Conservation (phyloP, 2,888 invertebrate genomes). For the Azorinus chamasolen region DNA sequence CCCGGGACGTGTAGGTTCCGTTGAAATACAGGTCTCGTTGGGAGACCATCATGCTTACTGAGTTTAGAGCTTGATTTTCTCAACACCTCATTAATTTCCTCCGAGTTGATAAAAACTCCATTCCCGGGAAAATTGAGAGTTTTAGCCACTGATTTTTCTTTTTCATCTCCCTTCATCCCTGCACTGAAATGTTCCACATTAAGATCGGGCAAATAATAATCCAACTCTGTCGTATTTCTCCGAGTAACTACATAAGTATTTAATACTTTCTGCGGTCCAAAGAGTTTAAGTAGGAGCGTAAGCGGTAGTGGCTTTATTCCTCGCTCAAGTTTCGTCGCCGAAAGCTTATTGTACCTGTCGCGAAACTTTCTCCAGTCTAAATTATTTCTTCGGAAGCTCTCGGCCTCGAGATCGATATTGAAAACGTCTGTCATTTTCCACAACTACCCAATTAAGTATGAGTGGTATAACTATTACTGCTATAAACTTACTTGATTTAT, state of each 20-base stretch:
- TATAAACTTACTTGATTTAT: slow-evolving; percentile 40
- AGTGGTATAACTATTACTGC: slow-evolving; percentile 22
- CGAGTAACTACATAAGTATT: slow-evolving; percentile 53
- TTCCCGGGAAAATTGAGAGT: slow-evolving; percentile 53
- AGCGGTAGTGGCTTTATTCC: slow-evolving; percentile 67
- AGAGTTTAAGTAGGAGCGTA: slow-evolving; percentile 54
- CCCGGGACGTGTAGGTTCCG: slow-evolving; percentile 62
- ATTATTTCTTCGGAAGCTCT: slow-evolving; percentile 57
- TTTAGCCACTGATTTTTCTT: slow-evolving; percentile 40
- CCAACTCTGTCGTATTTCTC: slow-evolving; percentile 33
- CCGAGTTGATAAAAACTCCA: slow-evolving; percentile 29
- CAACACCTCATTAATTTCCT: slow-evolving; percentile 5
- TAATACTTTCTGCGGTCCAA: slow-evolving; percentile 61
- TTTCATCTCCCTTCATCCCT: slow-evolving; percentile 35
- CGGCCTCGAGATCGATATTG: slow-evolving; percentile 53
- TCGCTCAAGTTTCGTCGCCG: slow-evolving; percentile 55
- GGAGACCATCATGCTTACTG: slow-evolving; percentile 38
- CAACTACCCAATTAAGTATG: slow-evolving; percentile 34
- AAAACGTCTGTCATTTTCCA: slow-evolving; percentile 62
- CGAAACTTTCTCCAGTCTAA: slow-evolving; percentile 66
- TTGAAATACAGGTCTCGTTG: slow-evolving; percentile 57
- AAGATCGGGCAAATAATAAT: slow-evolving; percentile 13
- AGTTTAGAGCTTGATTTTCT: background rate
- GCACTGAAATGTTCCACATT: slow-evolving; percentile 16
- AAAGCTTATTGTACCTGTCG: slow-evolving; percentile 52